A percentile compares a stretch with the other conserved stretches of the same genome.
These are phyloP conservation scores for Antrozous pallidus DNA, from an alignment of 2,797 vertebrate genomes.

Conservation along the genomic window DNA sequence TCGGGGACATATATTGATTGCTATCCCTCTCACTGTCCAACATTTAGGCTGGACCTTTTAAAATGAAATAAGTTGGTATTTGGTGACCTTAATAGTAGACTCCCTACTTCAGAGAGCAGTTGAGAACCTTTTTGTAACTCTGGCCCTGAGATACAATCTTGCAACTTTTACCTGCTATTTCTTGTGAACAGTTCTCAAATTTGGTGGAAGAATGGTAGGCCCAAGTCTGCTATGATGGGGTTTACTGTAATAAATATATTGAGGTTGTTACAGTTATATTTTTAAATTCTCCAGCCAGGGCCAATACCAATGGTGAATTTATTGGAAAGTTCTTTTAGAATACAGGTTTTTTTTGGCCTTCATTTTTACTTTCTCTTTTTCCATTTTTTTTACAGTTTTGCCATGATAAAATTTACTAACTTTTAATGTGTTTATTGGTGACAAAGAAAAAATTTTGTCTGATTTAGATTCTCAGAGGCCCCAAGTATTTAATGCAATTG, in stretches of 20 bases:
- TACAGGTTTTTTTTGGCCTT: not conserved
- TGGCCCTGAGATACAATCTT: not conserved
- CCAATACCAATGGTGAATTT: not conserved
- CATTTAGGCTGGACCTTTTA: not conserved
- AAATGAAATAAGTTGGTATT: conserved; percentile 19
- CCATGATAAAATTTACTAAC: not conserved
- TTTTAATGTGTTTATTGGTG: conserved; percentile 38
- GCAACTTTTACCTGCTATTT: not conserved
- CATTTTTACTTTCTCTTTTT: not conserved
- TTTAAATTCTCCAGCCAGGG: not conserved
- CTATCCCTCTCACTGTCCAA: not conserved
- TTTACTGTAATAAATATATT: not conserved
- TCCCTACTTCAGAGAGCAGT: conserved; percentile 29
- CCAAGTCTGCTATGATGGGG: not conserved
- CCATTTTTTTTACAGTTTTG: not conserved
- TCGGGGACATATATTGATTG: not conserved
- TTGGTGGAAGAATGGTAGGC: not conserved
- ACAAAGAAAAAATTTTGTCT: not conserved
- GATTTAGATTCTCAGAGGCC: conserved; percentile 8
- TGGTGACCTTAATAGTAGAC: not conserved
- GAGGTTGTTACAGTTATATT: not conserved
- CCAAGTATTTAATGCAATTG: not conserved
- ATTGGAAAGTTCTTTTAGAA: conserved; percentile 39
- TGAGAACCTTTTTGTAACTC: not conserved
- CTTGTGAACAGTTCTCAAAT: not conserved